Evolutionary conservation across 2,888 invertebrate genomes (phyloP).

Genomic region (Eristalis intricaria): DNA sequence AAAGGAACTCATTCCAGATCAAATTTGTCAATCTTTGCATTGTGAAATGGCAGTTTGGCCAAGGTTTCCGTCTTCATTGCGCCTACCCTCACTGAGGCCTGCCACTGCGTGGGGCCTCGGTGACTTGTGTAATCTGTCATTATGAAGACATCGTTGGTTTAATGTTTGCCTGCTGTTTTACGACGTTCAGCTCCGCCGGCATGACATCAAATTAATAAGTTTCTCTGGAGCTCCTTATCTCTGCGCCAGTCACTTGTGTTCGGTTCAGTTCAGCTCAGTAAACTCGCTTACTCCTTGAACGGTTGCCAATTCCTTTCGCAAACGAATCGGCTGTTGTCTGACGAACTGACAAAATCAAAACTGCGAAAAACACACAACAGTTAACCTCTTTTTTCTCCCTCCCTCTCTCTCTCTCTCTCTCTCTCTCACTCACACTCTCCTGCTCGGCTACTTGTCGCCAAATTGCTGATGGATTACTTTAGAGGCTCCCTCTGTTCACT

Average conservation of each 20-base stretch:
- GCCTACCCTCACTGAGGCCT: not conserved
- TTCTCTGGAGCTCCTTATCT: conserved; percentile 33
- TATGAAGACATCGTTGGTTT: conserved; percentile 14
- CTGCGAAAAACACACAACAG: not conserved
- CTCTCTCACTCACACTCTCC: not conserved
- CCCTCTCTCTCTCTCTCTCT: not conserved
- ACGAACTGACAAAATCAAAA: not conserved
- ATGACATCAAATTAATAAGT: conserved; percentile 54
- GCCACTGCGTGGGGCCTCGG: not conserved
- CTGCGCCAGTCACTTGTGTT: conserved; percentile 13
- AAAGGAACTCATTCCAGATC: conserved; percentile 14
- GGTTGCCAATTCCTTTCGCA: not conserved
- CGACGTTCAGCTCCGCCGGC: not conserved
- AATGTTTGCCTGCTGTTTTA: too few species aligned
- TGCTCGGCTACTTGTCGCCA: not conserved
- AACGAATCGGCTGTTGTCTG: not conserved
- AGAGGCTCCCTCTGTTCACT: not conserved
- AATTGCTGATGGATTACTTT: conserved; percentile 57
- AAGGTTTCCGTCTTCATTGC: conserved; percentile 16
- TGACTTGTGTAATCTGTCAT: conserved; percentile 30
- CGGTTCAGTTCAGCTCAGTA: conserved; percentile 22
- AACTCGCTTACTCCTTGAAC: conserved; percentile 12
- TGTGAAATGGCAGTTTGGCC: conserved; percentile 52
- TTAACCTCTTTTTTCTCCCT: not conserved
- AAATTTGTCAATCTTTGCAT: conserved; percentile 59